These are phyloP conservation scores for Drosophila sturtevanti DNA, from an alignment of 1,140 invertebrate genomes.

Conservation along the genomic window DNA sequence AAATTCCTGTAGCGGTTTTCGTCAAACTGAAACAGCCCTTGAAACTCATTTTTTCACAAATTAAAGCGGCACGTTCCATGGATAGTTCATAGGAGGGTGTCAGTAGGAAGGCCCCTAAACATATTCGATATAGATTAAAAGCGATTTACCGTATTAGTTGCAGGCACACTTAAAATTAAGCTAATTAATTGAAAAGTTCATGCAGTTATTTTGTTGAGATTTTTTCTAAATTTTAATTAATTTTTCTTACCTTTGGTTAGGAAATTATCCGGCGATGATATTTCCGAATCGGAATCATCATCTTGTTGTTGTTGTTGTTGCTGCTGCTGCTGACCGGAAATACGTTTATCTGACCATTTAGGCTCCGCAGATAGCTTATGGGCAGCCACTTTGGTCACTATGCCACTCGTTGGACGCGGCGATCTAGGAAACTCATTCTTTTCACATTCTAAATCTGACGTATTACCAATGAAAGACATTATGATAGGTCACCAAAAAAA, in stretches of 20 bases:
- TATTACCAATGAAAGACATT: conserved; percentile 81
- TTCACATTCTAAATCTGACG: conserved; percentile 81
- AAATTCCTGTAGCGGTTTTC: conserved; percentile 93
- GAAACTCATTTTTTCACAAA: conserved; percentile 94
- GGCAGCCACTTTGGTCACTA: conserved; percentile 76
- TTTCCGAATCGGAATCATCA: conserved; percentile 86
- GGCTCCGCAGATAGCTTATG: conserved; percentile 77
- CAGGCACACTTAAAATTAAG: no score
- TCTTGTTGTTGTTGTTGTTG: conserved; percentile 42
- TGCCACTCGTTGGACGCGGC: conserved; percentile 62
- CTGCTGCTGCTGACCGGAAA: not conserved
- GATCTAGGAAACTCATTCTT: conserved; percentile 73
- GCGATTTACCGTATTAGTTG: not conserved
- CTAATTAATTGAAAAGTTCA: not conserved
- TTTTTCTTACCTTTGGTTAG: conserved; percentile 85
- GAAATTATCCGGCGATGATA: conserved; percentile 87
- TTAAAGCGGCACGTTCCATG: conserved; percentile 92
- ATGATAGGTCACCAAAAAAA: not conserved
- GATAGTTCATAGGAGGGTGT: conserved; percentile 92
- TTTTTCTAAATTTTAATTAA: not conserved
- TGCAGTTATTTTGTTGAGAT: not conserved
- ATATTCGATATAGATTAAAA: not conserved
- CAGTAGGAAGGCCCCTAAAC: conserved; percentile 88
- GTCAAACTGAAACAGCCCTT: conserved; percentile 92
- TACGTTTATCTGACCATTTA: conserved; percentile 75